These are phyloP conservation scores for Parazoanthus swiftii DNA, from an alignment of 92 coral and sea anemone species.

Conservation along the genomic window DNA sequence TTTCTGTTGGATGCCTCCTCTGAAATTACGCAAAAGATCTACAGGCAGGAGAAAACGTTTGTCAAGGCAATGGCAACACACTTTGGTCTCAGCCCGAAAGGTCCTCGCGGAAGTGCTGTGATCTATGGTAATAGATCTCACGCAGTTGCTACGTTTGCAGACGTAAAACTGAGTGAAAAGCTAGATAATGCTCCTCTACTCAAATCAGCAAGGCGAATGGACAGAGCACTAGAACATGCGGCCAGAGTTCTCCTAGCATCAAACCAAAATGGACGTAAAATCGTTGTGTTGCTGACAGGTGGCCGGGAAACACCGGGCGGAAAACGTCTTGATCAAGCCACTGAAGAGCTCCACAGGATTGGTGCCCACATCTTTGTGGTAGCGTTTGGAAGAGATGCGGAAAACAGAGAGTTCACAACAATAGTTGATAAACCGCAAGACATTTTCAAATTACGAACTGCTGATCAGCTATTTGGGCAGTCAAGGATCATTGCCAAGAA, in stretches of 20 bases:
- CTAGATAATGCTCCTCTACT: slow-evolving; percentile 47
- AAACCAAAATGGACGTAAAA: slow-evolving; percentile 17
- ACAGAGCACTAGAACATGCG: slow-evolving; percentile 57
- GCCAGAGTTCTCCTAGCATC: slow-evolving; percentile 49
- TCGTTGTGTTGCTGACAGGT: slow-evolving; percentile 65
- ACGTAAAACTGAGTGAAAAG: slow-evolving; percentile 11
- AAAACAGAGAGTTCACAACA: slow-evolving; percentile 21
- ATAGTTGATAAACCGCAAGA: slow-evolving; percentile 55
- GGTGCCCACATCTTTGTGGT: slow-evolving; percentile 74
- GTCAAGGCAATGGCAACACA: slow-evolving; percentile 59
- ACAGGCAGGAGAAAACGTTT: slow-evolving; percentile 57
- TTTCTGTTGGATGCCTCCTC: slow-evolving; percentile 69
- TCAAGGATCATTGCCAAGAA: slow-evolving; percentile 29
- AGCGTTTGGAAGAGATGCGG: slow-evolving; percentile 68
- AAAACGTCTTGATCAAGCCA: slow-evolving; percentile 59
- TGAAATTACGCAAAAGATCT: slow-evolving; percentile 48
- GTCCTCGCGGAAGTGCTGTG: slow-evolving; percentile 66
- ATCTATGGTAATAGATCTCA: slow-evolving; percentile 58
- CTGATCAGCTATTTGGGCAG: slow-evolving; percentile 21
- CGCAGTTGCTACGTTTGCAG: slow-evolving; percentile 43
- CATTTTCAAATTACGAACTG: slow-evolving; percentile 41
- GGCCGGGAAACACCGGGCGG: slow-evolving; percentile 49
- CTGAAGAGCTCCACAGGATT: slow-evolving; percentile 63
- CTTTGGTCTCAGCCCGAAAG: slow-evolving; percentile 56
- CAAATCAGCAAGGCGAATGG: slow-evolving; percentile 62